Evolutionary conservation across 2,797 vertebrate genomes (phyloP).

Genomic region (Anolis apletophallus): DNA sequence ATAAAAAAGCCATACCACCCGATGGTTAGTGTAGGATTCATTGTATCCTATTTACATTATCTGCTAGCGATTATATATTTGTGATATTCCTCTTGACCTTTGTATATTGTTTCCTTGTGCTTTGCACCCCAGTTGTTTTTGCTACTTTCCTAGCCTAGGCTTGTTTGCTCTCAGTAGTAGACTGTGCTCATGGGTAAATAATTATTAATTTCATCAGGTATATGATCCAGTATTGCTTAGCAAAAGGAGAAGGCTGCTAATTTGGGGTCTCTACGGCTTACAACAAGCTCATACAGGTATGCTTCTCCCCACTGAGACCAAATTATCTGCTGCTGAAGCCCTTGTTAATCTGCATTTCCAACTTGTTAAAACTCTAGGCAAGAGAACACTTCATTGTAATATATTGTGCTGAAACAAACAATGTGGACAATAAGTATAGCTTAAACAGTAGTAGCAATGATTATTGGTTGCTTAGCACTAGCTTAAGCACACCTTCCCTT

Average conservation of each 20-base stretch:
- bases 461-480: slow-evolving; percentile 3
- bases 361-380: slow-evolving; percentile 12
- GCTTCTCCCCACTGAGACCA: not conserved
- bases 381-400: slow-evolving; percentile 30
- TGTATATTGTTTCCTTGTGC: too few relatives aligned
- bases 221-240: not conserved
- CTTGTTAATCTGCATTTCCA: slow-evolving; percentile 21
- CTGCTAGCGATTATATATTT: too few relatives aligned
- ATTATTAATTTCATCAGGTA: not conserved
- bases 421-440: slow-evolving; percentile 33
- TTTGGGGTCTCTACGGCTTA: not conserved
- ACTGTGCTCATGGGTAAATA: not conserved
- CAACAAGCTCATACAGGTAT: not conserved
- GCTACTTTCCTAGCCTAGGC: too few relatives aligned
- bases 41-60: too few relatives aligned
- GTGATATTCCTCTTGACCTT: too few relatives aligned
- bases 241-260: not conserved
- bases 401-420: slow-evolving; percentile 31
- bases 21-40: too few relatives aligned
- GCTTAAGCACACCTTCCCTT: not conserved
- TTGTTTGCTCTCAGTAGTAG: too few relatives aligned
- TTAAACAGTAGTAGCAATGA: slow-evolving; percentile 18
- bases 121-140: too few relatives aligned
- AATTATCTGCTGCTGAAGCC: not conserved
- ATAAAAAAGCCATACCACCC: too few relatives aligned